A percentile compares a stretch with the other conserved stretches of the same genome.
phyloP scores from a whole-genome alignment of 2,797 vertebrate genomes.

The Pteropus rufus region DNA sequence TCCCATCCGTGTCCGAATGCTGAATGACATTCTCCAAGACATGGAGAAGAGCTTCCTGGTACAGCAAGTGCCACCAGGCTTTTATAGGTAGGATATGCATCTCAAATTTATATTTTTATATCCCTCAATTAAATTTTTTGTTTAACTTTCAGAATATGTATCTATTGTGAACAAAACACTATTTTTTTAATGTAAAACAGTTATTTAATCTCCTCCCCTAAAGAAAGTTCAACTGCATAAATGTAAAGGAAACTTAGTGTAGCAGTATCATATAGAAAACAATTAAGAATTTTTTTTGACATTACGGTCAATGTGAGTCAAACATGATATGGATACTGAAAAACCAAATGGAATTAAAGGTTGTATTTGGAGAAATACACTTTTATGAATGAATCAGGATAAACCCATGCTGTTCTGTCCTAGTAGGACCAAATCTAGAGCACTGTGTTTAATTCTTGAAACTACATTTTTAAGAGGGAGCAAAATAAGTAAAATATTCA shows the following conservation, averaged over 20 bases:
- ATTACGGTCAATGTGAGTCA: neutral
- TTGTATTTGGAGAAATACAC: neutral
- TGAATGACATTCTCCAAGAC: slow-evolving; percentile 93
- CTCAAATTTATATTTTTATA: rapidly evolving
- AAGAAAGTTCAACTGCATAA: neutral
- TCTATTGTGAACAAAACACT: neutral
- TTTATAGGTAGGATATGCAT: slow-evolving; percentile 87
- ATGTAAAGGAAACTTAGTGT: neutral
- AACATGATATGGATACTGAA: neutral
- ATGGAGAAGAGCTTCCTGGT: slow-evolving; percentile 93
- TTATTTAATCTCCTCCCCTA: neutral
- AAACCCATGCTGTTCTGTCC: neutral
- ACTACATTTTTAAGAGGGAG: neutral
- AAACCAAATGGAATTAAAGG: neutral
- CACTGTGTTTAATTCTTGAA: neutral
- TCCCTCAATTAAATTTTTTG: neutral
- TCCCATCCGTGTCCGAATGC: slow-evolving; percentile 91
- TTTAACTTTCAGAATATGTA: neutral
- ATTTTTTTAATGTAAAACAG: neutral
- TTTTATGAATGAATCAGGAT: neutral
- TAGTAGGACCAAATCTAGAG: neutral
- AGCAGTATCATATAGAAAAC: neutral
- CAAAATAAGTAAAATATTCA: neutral
- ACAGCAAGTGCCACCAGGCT: slow-evolving; percentile 85
- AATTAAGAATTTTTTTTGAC: neutral